Base-by-base conservation (phyloP, 2,888 invertebrate species). In the Mayetiola destructor region DNA sequence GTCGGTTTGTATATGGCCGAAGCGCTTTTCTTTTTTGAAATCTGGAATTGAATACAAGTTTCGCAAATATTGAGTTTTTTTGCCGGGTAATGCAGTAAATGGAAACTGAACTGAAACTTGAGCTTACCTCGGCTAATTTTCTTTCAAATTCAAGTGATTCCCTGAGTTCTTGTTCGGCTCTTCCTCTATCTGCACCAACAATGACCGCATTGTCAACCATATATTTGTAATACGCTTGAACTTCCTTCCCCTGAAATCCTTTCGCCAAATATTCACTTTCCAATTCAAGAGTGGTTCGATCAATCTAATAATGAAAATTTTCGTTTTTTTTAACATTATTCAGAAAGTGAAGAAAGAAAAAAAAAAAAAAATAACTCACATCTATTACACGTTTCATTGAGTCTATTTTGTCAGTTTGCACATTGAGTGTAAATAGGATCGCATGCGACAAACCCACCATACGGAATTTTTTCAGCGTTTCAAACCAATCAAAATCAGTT, bases 1-100 rank as follows among this genome's bases (percentile, higher is more conserved):
- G 89, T 90, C 6, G 91, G 87, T 66, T 95, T 93, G 75, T 94
- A 94, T 16, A 94, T 76, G 62, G 84, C 84, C 4, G 88, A 85
- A 9, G 89, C 89, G 69, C 95, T 92, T 61, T 94, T 80, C 42
- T 94, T 80, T 72, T 94, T 87, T 68, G 89, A 89, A 64, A 87
- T 88, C 88, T 89, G 68, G 68, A 68, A 16, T 69, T 63, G 21
- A 16, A 30, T 3, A n/a, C 18, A 4, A n/a, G 29, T 27, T 21
- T 57, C n/a, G 16, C n/a, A 14, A 20, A 21, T 52, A 18, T 40
- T 53, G 12, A n/a, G n/a, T 12, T 36, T n/a, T 36, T 36, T 12
- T 32, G 6, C 32, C 12, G 32, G 6, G 32, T 32, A 32, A 6
- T 9, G 32, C 12, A 6, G 6, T 32, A 9, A 12, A 12, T 32